Evolutionary conservation across 37 sponge, comb jelly and placozoan species (phyloP).

Genomic region (Amphimedon queenslandica): DNA sequence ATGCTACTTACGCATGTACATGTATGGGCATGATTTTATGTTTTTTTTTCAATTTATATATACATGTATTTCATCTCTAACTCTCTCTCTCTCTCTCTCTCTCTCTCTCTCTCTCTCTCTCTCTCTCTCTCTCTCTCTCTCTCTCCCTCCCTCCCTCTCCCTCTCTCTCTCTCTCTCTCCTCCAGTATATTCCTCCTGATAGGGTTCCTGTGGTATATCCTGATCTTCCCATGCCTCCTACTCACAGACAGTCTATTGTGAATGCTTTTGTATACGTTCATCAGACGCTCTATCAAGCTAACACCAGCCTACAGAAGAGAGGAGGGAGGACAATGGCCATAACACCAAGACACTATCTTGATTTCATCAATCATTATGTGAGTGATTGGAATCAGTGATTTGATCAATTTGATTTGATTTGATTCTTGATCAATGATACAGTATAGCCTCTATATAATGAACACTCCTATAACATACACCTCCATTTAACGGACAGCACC

Average conservation of each 20-base stretch:
- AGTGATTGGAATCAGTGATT: conserved; percentile 7
- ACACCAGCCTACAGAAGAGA: conserved; percentile 76
- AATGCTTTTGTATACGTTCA: conserved; percentile 96
- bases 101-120: conserved; percentile 5
- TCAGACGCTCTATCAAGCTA: conserved; percentile 88
- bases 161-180: too few species aligned
- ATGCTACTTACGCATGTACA: too few species aligned
- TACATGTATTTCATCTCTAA: neutral
- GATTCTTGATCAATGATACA: too few species aligned
- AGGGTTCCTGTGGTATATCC: conserved; percentile 66
- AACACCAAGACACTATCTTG: conserved; percentile 90
- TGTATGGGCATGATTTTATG: too few species aligned
- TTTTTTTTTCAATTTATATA: too few species aligned
- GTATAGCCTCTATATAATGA: too few species aligned
- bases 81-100: neutral
- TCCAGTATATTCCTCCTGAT: conserved; percentile 75
- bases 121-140: conserved; percentile 44
- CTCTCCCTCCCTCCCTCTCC: conserved; percentile 28
- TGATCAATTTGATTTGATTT: neutral
- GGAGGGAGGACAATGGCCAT: conserved; percentile 79
- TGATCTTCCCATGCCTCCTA: conserved; percentile 52
- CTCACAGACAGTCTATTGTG: conserved; percentile 77
- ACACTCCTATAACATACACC: too few species aligned
- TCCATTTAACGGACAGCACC: too few species aligned
- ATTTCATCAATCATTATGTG: conserved; percentile 95